Evolutionary conservation across 2,888 invertebrate genomes (phyloP).

Genomic region (Orthosia incerta): DNA sequence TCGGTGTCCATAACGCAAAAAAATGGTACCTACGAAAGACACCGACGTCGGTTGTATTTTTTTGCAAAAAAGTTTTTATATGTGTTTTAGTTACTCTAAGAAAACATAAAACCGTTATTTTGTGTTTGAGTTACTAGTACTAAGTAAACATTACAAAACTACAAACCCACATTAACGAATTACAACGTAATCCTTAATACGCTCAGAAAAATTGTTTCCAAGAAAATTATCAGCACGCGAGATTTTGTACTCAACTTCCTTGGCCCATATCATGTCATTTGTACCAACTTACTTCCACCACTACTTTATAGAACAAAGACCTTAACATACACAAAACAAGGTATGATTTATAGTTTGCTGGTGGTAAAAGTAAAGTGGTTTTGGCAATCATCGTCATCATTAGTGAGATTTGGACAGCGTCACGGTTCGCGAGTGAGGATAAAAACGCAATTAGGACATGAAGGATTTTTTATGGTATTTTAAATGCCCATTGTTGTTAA

Average conservation of each 20-base stretch:
- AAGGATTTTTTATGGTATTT: constrained; percentile 79
- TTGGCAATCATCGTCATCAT: constrained; percentile 78
- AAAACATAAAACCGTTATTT: too few species aligned
- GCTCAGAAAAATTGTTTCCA: constrained; percentile 50
- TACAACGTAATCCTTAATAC: constrained; percentile 38
- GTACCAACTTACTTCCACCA: constrained; percentile 16
- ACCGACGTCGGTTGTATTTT: too few species aligned
- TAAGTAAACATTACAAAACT: constrained; percentile 24
- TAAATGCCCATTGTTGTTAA: constrained; percentile 80
- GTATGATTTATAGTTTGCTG: not conserved
- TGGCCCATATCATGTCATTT: constrained; percentile 55
- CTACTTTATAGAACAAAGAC: not conserved
- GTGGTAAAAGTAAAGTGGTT: constrained; percentile 34
- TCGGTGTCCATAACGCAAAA: too few species aligned
- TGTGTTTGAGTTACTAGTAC: not conserved
- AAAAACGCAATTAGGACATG: constrained; percentile 80
- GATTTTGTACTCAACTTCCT: constrained; percentile 56
- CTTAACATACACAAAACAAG: not conserved
- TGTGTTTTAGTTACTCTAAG: too few species aligned
- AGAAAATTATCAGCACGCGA: constrained; percentile 60
- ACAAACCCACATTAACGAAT: constrained; percentile 11
- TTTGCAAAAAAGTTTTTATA: too few species aligned
- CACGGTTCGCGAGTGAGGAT: constrained; percentile 79
- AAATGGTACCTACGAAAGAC: too few species aligned
- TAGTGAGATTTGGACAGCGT: constrained; percentile 82